Base-by-base conservation (phyloP, 1,140 invertebrate species). In the Brachionus calyciflorus region DNA sequence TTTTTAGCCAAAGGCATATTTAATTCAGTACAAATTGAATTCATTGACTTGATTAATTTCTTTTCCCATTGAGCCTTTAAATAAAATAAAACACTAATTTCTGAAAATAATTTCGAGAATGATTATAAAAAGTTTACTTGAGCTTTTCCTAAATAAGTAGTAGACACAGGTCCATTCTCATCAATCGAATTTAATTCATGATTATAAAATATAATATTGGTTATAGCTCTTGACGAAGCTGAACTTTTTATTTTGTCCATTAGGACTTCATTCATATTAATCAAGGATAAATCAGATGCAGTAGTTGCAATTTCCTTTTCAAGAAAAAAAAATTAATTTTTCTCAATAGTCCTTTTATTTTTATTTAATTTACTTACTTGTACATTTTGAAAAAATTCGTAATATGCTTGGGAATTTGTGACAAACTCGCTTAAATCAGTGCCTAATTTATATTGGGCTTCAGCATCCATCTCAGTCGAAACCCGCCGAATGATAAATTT, bases 1-100 rank as follows among this genome's bases (percentile, higher is more conserved):
- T 82, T 85, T 79, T 82, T 81, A 9, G 84, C 83, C 48, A 86
- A 80, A 51, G 83, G 82, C 73, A 86, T 83, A 78, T 91, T 91
- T 33, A 96, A 85, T 84, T 97, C 93, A 73, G 89, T 90, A 78
- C 92, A 93, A 91, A 96, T 96, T 2, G 93, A 93, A 86, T 96
- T 94, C 40, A 97, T 85, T 17, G 93, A 95, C 86, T 96, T 96
- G 79, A 94, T 90, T 75, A 96, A 93, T 78, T 93, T 88, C 80
- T 92, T 91, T 84, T 96, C 93, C 93, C 94, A 96, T 77, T 91
- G 90, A 70, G 90, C 89, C 84, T 92, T 73, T 30, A 40, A 26
- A 17, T 2, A 33, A 40, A 44, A 9, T 33, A 76, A 76, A 24
- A 68, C 53, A 0, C 7, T 46, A 57, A 24, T 49, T 73, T 76